A percentile compares a stretch with the other conserved stretches of the same genome.
phyloP scores from a whole-genome alignment of 1,140 invertebrate species.

The Phymastichus coffea region DNA sequence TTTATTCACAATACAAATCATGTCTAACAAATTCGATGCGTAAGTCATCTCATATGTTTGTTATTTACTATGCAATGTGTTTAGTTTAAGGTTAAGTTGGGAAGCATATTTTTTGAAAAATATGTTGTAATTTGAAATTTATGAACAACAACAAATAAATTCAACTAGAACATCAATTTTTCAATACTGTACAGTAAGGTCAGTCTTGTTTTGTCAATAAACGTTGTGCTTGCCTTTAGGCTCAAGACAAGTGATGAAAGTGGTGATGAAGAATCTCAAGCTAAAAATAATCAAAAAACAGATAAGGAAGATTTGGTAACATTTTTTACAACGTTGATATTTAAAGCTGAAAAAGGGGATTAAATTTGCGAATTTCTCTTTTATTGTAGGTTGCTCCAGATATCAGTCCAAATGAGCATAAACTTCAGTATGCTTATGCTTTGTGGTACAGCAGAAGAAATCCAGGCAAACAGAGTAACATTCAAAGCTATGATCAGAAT shows the following conservation, averaged over 20 bases:
- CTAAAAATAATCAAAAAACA: conserved; percentile 48
- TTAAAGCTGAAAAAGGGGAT: conserved; percentile 1
- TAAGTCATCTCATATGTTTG: conserved; percentile 51
- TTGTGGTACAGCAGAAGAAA: conserved; percentile 84
- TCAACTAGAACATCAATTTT: too few species aligned
- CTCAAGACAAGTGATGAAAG: conserved; percentile 61
- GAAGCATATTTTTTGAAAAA: conserved; percentile 8
- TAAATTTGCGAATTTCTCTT: background rate
- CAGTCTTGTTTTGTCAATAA: too few species aligned
- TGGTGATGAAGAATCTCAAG: conserved; percentile 59
- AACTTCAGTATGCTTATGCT: conserved; percentile 85
- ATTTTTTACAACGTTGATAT: background rate
- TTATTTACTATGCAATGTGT: background rate
- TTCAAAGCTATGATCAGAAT: conserved; percentile 73
- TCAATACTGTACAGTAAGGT: too few species aligned
- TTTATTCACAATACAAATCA: too few species aligned
- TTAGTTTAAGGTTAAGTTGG: conserved; percentile 17
- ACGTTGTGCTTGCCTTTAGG: too few species aligned
- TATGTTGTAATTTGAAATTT: background rate
- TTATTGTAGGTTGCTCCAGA: conserved; percentile 58
- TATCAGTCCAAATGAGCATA: conserved; percentile 77
- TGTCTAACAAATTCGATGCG: conserved; percentile 69
- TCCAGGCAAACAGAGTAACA: conserved; percentile 65
- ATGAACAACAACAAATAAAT: too few species aligned
- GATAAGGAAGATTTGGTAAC: conserved; percentile 53